Conservation (phyloP, 2,888 invertebrate genomes). For the Dryobotodes eremita region DNA sequence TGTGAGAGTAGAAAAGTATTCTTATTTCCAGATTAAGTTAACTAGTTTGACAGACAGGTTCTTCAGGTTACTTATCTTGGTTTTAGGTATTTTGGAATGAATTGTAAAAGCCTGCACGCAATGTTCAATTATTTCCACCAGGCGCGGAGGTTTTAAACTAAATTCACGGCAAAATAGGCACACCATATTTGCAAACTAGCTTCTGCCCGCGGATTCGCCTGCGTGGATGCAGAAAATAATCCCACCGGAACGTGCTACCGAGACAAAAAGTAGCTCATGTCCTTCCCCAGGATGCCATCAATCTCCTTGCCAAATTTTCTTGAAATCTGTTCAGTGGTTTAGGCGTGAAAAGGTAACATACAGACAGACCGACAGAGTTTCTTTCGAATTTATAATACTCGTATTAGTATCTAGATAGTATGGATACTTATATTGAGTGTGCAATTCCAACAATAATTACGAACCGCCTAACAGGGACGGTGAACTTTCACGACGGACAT, state of each 20-base stretch:
- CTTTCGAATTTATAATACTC: too few species aligned
- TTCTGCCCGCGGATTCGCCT: too few species aligned
- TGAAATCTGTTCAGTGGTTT: too few species aligned
- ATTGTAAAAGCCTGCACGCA: background rate
- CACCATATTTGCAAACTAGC: conserved; percentile 41
- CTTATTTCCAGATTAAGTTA: background rate
- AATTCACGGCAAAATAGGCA: conserved; percentile 21
- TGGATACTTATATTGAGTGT: conserved; percentile 41
- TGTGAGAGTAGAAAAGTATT: conserved; percentile 6
- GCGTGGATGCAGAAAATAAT: too few species aligned
- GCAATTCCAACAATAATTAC: conserved; percentile 63
- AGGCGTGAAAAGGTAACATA: too few species aligned
- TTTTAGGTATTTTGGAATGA: background rate
- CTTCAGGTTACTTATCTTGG: background rate
- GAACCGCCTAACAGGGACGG: conserved; percentile 69
- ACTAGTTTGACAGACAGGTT: background rate
- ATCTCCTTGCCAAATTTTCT: too few species aligned
- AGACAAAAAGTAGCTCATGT: too few species aligned
- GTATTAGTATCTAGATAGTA: too few species aligned
- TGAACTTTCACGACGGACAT: conserved; percentile 72
- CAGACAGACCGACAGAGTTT: too few species aligned
- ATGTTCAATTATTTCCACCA: background rate
- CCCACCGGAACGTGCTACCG: too few species aligned
- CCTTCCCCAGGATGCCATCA: too few species aligned
- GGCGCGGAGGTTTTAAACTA: background rate